Base-by-base conservation (phyloP, 2,113 vertebrate genomes). In the Isichthys henryi region DNA sequence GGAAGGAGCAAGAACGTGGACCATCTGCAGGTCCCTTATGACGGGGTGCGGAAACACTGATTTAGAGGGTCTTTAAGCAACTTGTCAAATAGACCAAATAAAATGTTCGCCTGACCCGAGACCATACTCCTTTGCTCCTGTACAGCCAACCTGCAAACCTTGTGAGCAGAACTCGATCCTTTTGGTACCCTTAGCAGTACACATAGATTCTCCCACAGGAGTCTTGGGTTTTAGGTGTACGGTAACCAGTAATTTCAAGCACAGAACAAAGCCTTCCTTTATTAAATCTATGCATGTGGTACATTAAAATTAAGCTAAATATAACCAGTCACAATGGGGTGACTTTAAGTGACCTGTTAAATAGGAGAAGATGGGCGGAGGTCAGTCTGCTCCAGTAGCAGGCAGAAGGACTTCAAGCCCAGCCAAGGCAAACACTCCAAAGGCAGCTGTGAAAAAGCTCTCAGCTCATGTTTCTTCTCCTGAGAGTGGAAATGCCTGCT, bases 391-490 rank as follows among this genome's bases (percentile, higher is more conserved):
- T n/a, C 82, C 45, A 84, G 82, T 84, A 84, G 82, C 82, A 84
- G 74, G 74, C 74, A 84, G 82, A 84, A n/a, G 43, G 80, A 84
- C 5, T 46, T 23, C 15, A 48, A 84, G 45, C 35, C 82, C 45
- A 48, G 82, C 82, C 82, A 84, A 84, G 39, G 43, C 82, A 84
- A 84, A 84, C 82, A 48, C 82, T 84, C 43, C 43, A 46, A 45
- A 45, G 45, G 39, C 9, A 84, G 82, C 82, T 84, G 43, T 84
- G 35, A 45, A 84, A 84, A 84, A 48, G 39, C 82, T 84, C 82
- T n/a, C 5, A 48, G 82, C 39, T 84, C 82, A 45, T 46, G 48
- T 84, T 84, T 84, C 82, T 84, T 48, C 82, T 84, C 46, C 23
- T 46, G 45, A 27, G 45, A n/a, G 82, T 84, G 39, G 45, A 46